A percentile compares a stretch with the other conserved stretches of the same genome.
Conservation (phyloP, 2,113 vertebrate genomes). For the Rhinogobius similis region DNA sequence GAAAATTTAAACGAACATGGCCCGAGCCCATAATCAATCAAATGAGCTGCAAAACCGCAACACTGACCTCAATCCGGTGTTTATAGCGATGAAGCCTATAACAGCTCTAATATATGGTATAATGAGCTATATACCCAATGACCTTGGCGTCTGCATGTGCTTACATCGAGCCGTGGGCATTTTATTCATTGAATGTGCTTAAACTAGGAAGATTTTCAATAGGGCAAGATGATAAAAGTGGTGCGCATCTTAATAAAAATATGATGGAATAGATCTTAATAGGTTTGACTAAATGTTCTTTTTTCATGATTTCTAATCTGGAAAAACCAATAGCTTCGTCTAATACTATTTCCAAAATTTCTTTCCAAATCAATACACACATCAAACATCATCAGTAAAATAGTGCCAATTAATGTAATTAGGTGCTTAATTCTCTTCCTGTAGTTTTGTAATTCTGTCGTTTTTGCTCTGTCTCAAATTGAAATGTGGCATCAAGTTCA, state of each 20-base stretch:
- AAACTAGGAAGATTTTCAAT: slow-evolving; percentile 22
- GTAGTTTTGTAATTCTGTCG: neutral
- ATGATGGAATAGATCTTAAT: too few species aligned
- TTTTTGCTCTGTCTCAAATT: neutral
- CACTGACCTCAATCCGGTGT: slow-evolving; percentile 47
- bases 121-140: slow-evolving; percentile 41
- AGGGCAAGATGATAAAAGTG: too few species aligned
- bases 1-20: slow-evolving; percentile 57
- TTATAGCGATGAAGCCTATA: slow-evolving; percentile 34
- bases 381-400: neutral
- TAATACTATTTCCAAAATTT: too few species aligned
- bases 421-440: neutral
- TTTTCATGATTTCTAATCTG: too few species aligned
- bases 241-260: too few species aligned
- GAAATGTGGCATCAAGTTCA: too few species aligned
- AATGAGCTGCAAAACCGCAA: slow-evolving; percentile 23
- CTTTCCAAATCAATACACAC: neutral
- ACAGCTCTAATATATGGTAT: slow-evolving; percentile 18
- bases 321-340: too few species aligned
- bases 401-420: neutral
- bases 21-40: slow-evolving; percentile 43
- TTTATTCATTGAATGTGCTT: slow-evolving; percentile 29
- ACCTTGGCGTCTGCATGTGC: slow-evolving; percentile 56
- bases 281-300: too few species aligned
- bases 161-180: slow-evolving; percentile 16